These are phyloP conservation scores for Saturnia japonica DNA, from an alignment of 2,888 invertebrate genomes.

Conservation along the genomic window DNA sequence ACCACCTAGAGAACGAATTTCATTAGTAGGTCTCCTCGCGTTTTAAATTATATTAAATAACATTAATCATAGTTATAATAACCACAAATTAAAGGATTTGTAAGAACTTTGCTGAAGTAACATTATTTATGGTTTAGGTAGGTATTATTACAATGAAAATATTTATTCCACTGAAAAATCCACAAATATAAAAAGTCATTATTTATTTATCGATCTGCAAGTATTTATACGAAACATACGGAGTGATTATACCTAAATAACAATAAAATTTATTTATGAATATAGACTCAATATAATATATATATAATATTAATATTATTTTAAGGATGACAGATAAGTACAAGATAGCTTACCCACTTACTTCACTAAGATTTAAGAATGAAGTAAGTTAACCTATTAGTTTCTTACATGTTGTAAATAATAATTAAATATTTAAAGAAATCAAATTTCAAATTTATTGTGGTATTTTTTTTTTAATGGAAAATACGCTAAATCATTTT, in stretches of 20 bases:
- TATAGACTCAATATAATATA: not conserved
- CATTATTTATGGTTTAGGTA: not conserved
- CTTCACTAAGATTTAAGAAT: not conserved
- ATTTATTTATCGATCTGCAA: not conserved
- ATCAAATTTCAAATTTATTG: conserved; percentile 3
- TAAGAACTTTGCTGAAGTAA: not conserved
- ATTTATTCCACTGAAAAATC: not conserved
- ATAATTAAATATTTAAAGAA: not conserved
- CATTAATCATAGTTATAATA: not conserved
- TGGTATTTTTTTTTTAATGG: not conserved
- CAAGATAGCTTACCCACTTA: not conserved
- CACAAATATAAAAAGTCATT: not conserved
- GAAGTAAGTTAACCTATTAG: not conserved
- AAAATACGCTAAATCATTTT: not conserved
- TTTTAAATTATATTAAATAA: conserved; percentile 2
- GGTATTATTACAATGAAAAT: too few relatives aligned
- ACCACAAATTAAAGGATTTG: not conserved
- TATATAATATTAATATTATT: not conserved
- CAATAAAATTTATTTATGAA: not conserved
- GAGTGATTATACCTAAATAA: not conserved
- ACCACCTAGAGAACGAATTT: not conserved
- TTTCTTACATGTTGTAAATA: not conserved
- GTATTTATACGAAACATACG: not conserved
- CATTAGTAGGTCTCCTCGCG: not conserved
- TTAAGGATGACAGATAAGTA: not conserved